Evolutionary conservation across 2,113 vertebrate species (phyloP).

Genomic region (Halcyon senegalensis): DNA sequence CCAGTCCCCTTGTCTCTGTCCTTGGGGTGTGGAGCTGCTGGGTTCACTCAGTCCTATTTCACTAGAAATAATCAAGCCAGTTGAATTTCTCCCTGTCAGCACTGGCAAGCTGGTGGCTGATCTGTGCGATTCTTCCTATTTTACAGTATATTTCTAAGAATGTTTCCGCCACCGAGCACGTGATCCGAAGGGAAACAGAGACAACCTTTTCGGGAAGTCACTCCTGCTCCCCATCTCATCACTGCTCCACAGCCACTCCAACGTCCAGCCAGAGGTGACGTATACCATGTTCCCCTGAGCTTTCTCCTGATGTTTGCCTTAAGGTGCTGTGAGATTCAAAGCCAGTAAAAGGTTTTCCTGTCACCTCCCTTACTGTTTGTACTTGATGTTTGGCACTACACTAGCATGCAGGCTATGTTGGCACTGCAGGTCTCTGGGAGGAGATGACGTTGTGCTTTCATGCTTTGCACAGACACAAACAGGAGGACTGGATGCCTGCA

Average conservation of each 20-base stretch:
- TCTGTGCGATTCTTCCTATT: slow-evolving; percentile 3
- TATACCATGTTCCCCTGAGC: background rate
- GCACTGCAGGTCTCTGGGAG: background rate
- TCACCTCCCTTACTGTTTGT: background rate
- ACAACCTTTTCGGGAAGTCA: slow-evolving; percentile 93
- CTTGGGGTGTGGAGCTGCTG: accelerated
- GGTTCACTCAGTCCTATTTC: background rate
- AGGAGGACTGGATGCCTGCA: background rate
- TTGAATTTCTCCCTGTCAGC: background rate
- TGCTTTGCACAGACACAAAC: background rate
- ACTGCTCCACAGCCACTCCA: slow-evolving; percentile 91
- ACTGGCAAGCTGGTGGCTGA: background rate
- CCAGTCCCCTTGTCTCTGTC: background rate
- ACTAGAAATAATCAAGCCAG: background rate
- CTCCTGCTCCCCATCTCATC: slow-evolving; percentile 94
- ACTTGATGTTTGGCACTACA: background rate
- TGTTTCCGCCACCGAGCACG: slow-evolving; percentile 89
- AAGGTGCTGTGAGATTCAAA: background rate
- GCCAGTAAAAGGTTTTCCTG: background rate
- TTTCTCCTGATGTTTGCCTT: background rate
- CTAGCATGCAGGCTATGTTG: background rate
- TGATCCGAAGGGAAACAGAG: slow-evolving; percentile 90
- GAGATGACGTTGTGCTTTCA: background rate
- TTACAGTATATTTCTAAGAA: slow-evolving; percentile 96
- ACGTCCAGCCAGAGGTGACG: slow-evolving; percentile 92